Evolutionary conservation across 2,113 vertebrate species (phyloP), one percentile per base, ranked within the genome.

Genomic region (Loxodonta africana): DNA sequence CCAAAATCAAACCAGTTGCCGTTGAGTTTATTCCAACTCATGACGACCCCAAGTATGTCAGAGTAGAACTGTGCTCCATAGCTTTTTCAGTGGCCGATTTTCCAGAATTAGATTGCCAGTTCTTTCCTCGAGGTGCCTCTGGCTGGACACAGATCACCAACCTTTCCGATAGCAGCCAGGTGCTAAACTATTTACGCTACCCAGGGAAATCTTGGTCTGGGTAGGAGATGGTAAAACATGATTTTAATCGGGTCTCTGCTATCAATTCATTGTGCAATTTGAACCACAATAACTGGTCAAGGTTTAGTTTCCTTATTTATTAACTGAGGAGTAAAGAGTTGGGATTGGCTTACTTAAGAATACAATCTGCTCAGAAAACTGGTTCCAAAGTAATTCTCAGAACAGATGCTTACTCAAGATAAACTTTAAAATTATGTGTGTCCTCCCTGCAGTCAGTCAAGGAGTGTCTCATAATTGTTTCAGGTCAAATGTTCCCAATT

Each of bases 31-130:
- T 28, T 26, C 63, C 18, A 18, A 65, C 8, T 28, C 6, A 28
- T 10, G 25, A 9, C 7, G 26, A n/a, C 20, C 69, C 15, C 6
- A 4, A 7, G 14, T n/a, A 17, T 5, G 15, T n/a, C 2, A 20
- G 20, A 18, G 15, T 69, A 33, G 28, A 33, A 69, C 10, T 18
- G 28, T 14, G 28, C 15, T n/a, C 33, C 11, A 73, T 20, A 73
- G 4, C 5, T 8, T 73, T 73, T 73, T 33, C 71, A n/a, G 15
- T 73, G 17, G 33, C 1, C 37, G 71, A 37, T 37, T 73, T 37
- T 37, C 21, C 11, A 73, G n/a, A 73, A 20, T 4, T 21, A 73
- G 18, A 73, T 73, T 37, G 9, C 18, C 71, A 37, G 17, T 1
- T 57, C 71, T 37, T 18, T 73, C 10, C 20, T 73, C 21, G 60